Evolutionary conservation across 1,140 invertebrate genomes (phyloP).

Genomic region (Schlechtendalia chinensis): DNA sequence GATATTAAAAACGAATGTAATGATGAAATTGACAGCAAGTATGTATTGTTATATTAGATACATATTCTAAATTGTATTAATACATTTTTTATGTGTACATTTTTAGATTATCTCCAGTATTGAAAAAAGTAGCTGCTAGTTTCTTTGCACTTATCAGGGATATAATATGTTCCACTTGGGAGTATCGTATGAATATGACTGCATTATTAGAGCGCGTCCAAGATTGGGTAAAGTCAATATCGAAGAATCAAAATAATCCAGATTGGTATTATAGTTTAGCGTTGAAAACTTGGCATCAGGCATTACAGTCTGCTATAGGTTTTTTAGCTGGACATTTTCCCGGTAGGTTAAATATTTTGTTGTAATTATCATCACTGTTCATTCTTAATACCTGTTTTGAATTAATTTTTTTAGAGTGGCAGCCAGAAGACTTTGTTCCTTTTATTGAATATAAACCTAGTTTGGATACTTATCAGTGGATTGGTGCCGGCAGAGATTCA

Average conservation of each 20-base stretch:
- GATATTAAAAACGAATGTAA: slow-evolving; percentile 38
- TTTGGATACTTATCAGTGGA: slow-evolving; percentile 83
- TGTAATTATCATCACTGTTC: neutral
- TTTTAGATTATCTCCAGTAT: slow-evolving; percentile 56
- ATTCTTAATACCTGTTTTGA: neutral
- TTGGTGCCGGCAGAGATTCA: slow-evolving; percentile 88
- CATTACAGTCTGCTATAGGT: slow-evolving; percentile 77
- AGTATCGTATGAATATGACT: slow-evolving; percentile 72
- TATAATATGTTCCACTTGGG: slow-evolving; percentile 76
- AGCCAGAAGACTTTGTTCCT: slow-evolving; percentile 87
- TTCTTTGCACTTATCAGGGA: slow-evolving; percentile 81
- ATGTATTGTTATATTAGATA: neutral
- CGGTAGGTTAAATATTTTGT: slow-evolving; percentile 56
- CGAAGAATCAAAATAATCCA: slow-evolving; percentile 63
- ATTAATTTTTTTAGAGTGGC: slow-evolving; percentile 58
- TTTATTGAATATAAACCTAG: slow-evolving; percentile 84
- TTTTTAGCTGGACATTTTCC: slow-evolving; percentile 84
- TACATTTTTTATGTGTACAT: neutral
- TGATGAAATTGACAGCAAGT: slow-evolving; percentile 26
- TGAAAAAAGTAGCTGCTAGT: slow-evolving; percentile 72
- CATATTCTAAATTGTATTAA: neutral
- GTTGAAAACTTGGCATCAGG: slow-evolving; percentile 50
- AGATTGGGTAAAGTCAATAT: slow-evolving; percentile 76
- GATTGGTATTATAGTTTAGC: slow-evolving; percentile 63
- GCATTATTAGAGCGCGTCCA: slow-evolving; percentile 74